Evolutionary conservation across 2,113 vertebrate genomes (phyloP).

Genomic region (Alligator mississippiensis): DNA sequence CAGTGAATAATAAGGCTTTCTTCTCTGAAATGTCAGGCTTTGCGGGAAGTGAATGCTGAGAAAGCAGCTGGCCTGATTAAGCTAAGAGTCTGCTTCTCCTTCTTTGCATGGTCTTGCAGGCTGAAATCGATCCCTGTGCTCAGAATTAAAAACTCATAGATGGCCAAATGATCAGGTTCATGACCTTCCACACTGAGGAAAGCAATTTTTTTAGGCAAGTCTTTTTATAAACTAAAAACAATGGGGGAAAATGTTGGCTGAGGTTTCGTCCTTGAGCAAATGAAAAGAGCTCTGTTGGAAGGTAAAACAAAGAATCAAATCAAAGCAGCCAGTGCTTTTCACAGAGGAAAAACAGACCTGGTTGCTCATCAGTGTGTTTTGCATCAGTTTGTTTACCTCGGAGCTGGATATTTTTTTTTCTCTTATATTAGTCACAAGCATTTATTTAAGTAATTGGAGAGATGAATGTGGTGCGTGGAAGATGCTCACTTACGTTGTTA

Average conservation of each 20-base stretch:
- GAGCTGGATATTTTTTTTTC: not conserved
- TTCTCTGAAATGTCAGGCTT: constrained; percentile 14
- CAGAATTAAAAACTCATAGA: not conserved
- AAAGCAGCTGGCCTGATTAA: not conserved
- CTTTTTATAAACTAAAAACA: constrained; percentile 39
- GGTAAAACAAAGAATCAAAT: constrained; percentile 32
- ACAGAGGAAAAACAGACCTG: not conserved
- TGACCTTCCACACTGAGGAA: constrained; percentile 40
- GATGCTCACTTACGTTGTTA: not conserved
- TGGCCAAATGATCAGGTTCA: constrained; percentile 14
- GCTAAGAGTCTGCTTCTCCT: not conserved
- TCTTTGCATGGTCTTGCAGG: not conserved
- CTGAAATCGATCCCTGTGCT: not conserved
- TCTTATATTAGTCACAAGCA: not conserved
- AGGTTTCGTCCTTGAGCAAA: constrained; percentile 43
- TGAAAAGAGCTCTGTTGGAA: constrained; percentile 30
- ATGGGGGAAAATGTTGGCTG: not conserved
- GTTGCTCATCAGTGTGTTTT: not conserved
- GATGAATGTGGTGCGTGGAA: constrained; percentile 6
- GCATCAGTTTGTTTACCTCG: constrained; percentile 13
- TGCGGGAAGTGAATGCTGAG: not conserved
- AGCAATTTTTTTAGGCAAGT: constrained; percentile 27
- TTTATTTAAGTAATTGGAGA: not conserved
- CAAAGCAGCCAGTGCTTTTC: constrained; percentile 26
- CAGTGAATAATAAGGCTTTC: not conserved